phyloP scores from a whole-genome alignment of 1,140 invertebrate genomes.

The Megalonaias nervosa region DNA sequence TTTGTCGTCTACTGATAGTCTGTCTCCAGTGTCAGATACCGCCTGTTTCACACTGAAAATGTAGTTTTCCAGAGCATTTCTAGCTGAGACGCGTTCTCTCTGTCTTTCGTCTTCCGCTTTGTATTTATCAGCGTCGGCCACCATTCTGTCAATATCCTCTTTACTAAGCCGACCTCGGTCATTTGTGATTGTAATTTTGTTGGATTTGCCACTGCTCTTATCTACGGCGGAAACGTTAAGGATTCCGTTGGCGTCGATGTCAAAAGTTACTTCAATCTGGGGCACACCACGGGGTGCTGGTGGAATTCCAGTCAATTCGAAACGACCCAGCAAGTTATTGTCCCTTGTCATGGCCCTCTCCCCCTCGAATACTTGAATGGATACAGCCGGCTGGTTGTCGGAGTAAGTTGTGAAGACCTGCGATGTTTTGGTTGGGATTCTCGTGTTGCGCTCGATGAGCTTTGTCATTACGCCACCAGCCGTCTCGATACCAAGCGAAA shows the following conservation, averaged over 20 bases:
- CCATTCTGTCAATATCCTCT: conserved; percentile 74
- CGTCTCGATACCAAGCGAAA: conserved; percentile 73
- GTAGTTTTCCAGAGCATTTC: conserved; percentile 81
- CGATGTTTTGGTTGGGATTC: conserved; percentile 65
- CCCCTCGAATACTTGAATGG: conserved; percentile 78
- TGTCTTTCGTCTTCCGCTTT: conserved; percentile 70
- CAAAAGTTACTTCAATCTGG: conserved; percentile 75
- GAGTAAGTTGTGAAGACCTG: conserved; percentile 68
- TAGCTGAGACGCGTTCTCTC: conserved; percentile 56
- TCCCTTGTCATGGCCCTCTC: conserved; percentile 77
- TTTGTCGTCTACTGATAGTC: conserved; percentile 86
- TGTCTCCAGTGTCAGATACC: conserved; percentile 69
- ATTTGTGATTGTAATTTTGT: conserved; percentile 79
- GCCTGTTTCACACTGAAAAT: conserved; percentile 72
- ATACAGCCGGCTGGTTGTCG: conserved; percentile 84
- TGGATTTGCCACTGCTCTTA: conserved; percentile 86
- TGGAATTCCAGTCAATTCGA: conserved; percentile 93
- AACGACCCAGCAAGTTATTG: conserved; percentile 89
- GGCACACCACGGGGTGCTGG: conserved; percentile 93
- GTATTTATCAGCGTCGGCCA: conserved; percentile 76
- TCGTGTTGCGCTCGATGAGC: conserved; percentile 60
- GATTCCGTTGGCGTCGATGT: conserved; percentile 76
- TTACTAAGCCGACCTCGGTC: conserved; percentile 75
- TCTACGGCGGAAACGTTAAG: conserved; percentile 80
- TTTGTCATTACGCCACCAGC: conserved; percentile 77